A percentile compares a stretch with the other conserved stretches of the same genome.
These are phyloP conservation scores for Thera obeliscata DNA, from an alignment of 2,888 invertebrate species.

Conservation along the genomic window DNA sequence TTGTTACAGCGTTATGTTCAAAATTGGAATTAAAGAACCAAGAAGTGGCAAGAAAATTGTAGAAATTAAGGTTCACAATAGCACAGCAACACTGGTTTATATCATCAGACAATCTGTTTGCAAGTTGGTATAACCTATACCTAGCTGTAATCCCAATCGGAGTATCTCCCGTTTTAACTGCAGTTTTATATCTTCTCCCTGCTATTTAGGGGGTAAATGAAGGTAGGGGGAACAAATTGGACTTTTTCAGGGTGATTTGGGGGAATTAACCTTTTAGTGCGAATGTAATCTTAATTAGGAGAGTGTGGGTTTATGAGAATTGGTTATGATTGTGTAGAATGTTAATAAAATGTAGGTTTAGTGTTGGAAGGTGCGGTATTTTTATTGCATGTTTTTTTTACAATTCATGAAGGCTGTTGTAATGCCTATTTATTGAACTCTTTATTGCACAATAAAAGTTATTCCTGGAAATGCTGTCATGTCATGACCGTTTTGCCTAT, in stretches of 20 bases:
- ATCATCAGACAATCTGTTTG: constrained; percentile 37
- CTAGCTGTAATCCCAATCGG: constrained; percentile 43
- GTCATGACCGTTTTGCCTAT: too few relatives aligned
- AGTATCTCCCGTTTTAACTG: constrained; percentile 49
- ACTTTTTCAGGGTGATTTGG: constrained; percentile 40
- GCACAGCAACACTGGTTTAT: constrained; percentile 5
- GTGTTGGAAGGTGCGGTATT: background rate
- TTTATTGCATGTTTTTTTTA: background rate
- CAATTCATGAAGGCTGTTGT: too few relatives aligned
- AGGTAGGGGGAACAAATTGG: constrained; percentile 46
- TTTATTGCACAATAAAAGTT: too few relatives aligned
- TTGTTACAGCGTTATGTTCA: too few relatives aligned
- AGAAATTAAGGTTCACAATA: constrained; percentile 9
- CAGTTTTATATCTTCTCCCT: constrained; percentile 57
- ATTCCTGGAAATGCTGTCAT: too few relatives aligned
- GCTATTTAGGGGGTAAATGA: constrained; percentile 49
- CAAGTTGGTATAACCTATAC: constrained; percentile 41
- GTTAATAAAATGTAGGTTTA: background rate
- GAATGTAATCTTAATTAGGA: constrained; percentile 40
- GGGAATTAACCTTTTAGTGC: constrained; percentile 41
- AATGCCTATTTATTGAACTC: too few relatives aligned
- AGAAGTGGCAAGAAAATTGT: too few relatives aligned
- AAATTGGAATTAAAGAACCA: too few relatives aligned
- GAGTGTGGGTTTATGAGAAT: constrained; percentile 39
- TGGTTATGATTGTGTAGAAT: constrained; percentile 27